These are phyloP conservation scores for Oegoconia quadripuncta DNA, from an alignment of 2,888 invertebrate species.

Conservation along the genomic window DNA sequence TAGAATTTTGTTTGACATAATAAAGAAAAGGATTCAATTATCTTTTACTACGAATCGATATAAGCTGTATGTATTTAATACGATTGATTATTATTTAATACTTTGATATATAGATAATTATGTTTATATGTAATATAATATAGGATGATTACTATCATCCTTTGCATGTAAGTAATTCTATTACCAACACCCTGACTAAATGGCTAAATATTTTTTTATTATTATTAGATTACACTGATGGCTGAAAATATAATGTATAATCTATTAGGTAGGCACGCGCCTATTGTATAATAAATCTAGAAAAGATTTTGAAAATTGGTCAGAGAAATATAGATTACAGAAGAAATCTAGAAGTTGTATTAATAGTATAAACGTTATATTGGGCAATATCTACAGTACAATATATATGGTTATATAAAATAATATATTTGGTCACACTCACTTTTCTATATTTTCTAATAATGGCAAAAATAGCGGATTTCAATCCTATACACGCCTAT, in stretches of 20 bases:
- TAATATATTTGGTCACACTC: slow-evolving; percentile 20
- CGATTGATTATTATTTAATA: no score
- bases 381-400: slow-evolving; percentile 50
- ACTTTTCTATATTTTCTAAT: slow-evolving; percentile 8
- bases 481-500: slow-evolving; percentile 25
- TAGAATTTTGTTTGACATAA: no score
- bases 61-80: no score
- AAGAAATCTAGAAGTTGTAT: slow-evolving; percentile 36
- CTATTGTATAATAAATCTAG: slow-evolving; percentile 6
- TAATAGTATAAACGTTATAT: slow-evolving; percentile 30
- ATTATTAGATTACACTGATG: no score
- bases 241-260: no score
- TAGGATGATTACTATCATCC: slow-evolving; percentile 19
- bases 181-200: slow-evolving; percentile 45
- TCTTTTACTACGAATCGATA: no score
- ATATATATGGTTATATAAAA: slow-evolving; percentile 19
- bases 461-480: slow-evolving; percentile 16
- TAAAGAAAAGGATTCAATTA: no score
- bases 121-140: slow-evolving; percentile 2
- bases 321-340: slow-evolving; percentile 27
- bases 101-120: not conserved
- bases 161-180: slow-evolving; percentile 14
- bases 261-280: not conserved
- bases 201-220: slow-evolving; percentile 23
- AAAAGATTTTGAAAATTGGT: slow-evolving; percentile 27